Evolutionary conservation across 2,797 vertebrate species (phyloP), one percentile per base, ranked within the genome.

Genomic region (Coreius guichenoti): DNA sequence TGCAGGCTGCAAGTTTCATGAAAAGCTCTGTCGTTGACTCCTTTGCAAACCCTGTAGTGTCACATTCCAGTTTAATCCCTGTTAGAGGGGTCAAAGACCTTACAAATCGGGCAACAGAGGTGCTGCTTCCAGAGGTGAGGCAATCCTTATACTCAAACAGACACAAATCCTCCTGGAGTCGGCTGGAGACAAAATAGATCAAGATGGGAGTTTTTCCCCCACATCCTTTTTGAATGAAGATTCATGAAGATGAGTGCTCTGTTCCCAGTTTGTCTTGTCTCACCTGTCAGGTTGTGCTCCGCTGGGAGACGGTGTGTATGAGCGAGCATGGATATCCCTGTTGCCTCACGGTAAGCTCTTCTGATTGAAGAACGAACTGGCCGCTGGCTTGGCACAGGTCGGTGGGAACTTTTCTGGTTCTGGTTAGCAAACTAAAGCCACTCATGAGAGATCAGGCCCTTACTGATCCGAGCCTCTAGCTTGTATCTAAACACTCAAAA

Each of bases 331-430:
- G 23, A 70, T 80, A 80, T 70, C 80, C 86, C 86, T 87, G 83
- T 81, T 88, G 90, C 90, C 83, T 84, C 89, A 84, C 83, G 80
- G 87, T 92, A 94, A 93, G 90, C 92, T 89, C 89, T 85, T 89
- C 92, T 96, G 95, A 96, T 95, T 94, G 95, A 96, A 95, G 92
- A 94, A 49, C 26, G 88, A 92, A 90, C 89, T 91, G 78, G 90
- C 89, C 90, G 87, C 88, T 72, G 39, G 89, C 90, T 93, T 95
- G 95, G 96, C 94, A 89, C 89, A 90, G 90, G 90, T 91, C 87
- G 90, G 14, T 95, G 95, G 95, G 95, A 96, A 96, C 91, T 63
- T 92, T 94, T 96, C 96, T 97, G 96, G 94, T 97, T 96, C 94
- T 96, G 94, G 93, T 97, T 97, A 97, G 88, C 86, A 86, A 87